Evolutionary conservation across 2,888 invertebrate species (phyloP).

Genomic region (Metellina segmentata): DNA sequence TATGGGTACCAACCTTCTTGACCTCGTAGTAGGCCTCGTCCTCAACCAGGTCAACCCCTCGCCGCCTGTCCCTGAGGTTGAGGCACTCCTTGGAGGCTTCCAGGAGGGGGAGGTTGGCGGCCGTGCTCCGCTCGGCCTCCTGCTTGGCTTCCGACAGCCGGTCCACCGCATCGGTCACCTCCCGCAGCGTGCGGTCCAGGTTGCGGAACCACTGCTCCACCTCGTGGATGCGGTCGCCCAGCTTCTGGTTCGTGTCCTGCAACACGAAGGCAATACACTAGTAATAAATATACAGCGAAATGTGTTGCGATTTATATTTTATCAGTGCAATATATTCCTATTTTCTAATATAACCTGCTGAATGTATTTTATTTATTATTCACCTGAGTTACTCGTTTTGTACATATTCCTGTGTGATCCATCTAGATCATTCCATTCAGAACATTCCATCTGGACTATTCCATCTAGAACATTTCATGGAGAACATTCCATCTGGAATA

Average conservation of each 20-base stretch:
- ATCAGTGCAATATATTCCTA: too few relatives aligned
- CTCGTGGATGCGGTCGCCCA: conserved; percentile 67
- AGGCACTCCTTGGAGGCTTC: conserved; percentile 64
- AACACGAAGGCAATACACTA: not conserved
- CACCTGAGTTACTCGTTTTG: too few relatives aligned
- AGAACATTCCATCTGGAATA: too few relatives aligned
- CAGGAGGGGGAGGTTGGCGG: conserved; percentile 53
- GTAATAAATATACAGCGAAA: too few relatives aligned
- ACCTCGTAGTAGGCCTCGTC: conserved; percentile 66
- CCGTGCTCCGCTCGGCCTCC: conserved; percentile 45
- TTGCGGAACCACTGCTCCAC: conserved; percentile 72
- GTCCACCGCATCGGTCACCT: conserved; percentile 56
- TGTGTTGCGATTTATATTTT: too few relatives aligned
- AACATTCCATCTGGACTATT: too few relatives aligned
- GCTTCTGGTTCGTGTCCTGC: conserved; percentile 67
- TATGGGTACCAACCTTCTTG: conserved; percentile 42
- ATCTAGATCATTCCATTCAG: too few relatives aligned
- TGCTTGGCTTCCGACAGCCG: conserved; percentile 60
- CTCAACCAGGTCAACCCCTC: conserved; percentile 65
- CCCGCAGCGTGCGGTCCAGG: conserved; percentile 56
- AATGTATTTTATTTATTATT: too few relatives aligned
- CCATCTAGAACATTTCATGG: too few relatives aligned
- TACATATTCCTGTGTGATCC: too few relatives aligned
- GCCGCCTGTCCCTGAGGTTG: conserved; percentile 61
- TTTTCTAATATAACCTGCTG: too few relatives aligned